Conservation (phyloP, 2,113 vertebrate species). For the Tyto alba region DNA sequence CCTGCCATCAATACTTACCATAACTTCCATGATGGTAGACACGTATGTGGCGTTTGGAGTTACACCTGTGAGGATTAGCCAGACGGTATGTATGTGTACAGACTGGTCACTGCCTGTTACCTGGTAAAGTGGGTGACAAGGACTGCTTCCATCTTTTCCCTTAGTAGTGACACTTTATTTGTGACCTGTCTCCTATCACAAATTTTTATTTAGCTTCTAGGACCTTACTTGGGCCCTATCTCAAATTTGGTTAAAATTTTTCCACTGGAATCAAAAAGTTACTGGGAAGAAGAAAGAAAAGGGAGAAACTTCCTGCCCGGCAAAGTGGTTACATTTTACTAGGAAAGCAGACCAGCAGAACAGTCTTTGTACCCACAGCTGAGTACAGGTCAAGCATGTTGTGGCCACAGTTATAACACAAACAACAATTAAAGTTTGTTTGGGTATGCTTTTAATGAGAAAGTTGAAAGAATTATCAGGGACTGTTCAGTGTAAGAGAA, state of each 20-base stretch:
- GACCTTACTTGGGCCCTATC: neutral
- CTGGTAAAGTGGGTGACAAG: neutral
- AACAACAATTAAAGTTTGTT: neutral
- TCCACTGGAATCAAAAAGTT: neutral
- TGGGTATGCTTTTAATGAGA: neutral
- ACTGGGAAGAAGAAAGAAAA: neutral
- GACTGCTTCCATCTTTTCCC: neutral
- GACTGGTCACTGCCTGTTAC: neutral
- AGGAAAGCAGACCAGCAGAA: neutral
- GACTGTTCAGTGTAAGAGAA: neutral
- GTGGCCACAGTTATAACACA: neutral
- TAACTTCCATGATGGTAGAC: neutral
- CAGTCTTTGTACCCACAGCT: neutral
- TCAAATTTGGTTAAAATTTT: neutral
- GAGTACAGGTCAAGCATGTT: neutral
- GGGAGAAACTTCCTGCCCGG: neutral
- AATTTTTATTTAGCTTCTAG: neutral
- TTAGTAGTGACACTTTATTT: neutral
- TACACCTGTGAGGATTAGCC: fast-evolving
- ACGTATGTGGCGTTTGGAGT: neutral
- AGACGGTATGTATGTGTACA: too few species aligned
- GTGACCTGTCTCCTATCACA: neutral
- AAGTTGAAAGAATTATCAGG: neutral
- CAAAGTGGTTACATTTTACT: neutral
- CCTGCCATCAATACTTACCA: neutral